These are phyloP conservation scores for Chamaea fasciata DNA, from an alignment of 2,113 vertebrate genomes.

Conservation along the genomic window DNA sequence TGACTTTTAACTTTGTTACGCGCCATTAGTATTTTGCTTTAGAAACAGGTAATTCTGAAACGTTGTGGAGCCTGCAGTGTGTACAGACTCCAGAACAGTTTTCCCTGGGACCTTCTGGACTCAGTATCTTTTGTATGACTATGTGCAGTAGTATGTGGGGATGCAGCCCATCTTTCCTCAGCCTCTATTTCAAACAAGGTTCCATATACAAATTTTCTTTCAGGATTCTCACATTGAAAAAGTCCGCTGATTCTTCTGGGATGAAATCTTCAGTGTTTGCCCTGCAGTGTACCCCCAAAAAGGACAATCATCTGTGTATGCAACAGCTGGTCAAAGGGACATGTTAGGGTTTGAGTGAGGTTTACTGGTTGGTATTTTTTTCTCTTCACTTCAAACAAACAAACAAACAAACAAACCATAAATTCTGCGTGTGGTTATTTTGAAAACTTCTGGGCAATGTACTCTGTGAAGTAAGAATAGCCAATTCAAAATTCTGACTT, in stretches of 20 bases:
- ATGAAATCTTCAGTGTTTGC: not conserved
- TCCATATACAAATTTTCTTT: not conserved
- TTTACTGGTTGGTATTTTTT: not conserved
- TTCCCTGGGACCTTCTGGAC: not conserved
- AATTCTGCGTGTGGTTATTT: not conserved
- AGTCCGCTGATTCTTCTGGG: not conserved
- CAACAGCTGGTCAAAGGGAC: not conserved
- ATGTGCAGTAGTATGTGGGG: not conserved
- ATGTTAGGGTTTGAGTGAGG: not conserved
- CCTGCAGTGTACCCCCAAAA: not conserved
- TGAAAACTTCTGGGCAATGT: not conserved
- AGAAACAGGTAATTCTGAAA: not conserved
- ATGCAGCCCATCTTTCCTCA: not conserved
- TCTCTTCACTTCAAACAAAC: too few species aligned
- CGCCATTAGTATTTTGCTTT: not conserved
- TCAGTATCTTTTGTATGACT: not conserved
- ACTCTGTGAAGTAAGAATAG: not conserved
- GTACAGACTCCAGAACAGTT: not conserved
- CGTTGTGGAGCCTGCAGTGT: not conserved
- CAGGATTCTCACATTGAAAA: not conserved
- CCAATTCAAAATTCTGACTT: not conserved
- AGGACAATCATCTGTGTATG: not conserved
- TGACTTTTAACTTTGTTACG: not conserved
- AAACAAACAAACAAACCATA: too few species aligned
- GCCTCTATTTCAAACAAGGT: not conserved